Evolutionary conservation across 2,797 vertebrate genomes (phyloP), one percentile per base, ranked within the genome.

Genomic region (Notamacropus eugenii): DNA sequence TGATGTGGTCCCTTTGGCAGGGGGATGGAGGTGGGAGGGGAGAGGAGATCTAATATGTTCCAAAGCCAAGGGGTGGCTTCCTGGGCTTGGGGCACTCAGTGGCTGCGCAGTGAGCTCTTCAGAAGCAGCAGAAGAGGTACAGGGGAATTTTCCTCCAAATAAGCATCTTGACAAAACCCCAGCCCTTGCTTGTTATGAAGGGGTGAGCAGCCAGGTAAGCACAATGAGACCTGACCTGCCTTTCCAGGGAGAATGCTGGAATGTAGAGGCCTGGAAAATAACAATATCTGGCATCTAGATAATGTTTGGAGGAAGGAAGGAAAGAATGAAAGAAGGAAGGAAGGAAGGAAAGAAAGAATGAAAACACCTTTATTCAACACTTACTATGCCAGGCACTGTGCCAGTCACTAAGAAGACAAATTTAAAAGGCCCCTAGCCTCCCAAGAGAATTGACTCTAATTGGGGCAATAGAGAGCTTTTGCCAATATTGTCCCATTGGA

Each of bases 21-120:
- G 0, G 54, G 91, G n/a, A 40, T 40, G 67, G n/a, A 97, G 97
- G 96, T 96, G 97, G 97, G 92, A 67, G 62, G 97, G 97, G 92
- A n/a, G 62, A 34, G 62, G 1, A 40, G 97, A 96, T 34, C 96
- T 97, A 93, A 97, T 97, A 96, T 91, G 93, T 92, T 74, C 3
- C 40, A 8, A 74, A 54, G 91, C 87, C 91, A 55, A 93, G 54
- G 2, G 50, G 95, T 92, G 91, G 12, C 90, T 90, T 94, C 46
- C 56, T 94, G 92, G 92, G 2, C n/a, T 91, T 62, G 2, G 0
- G 1, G 56, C 90, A 0, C 95, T 94, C 94, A 0, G 11, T 0
- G 0, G 31, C 94, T 91, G n/a, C 54, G n/a, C 24, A 1, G 52
- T 54, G 29, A 54, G 90, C 95, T 59, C 1, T 34, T 93, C 46